A percentile compares a stretch with the other conserved stretches of the same genome.
Evolutionary conservation across 2,797 vertebrate genomes (phyloP).

Genomic region (Pantherophis alleghaniensis): DNA sequence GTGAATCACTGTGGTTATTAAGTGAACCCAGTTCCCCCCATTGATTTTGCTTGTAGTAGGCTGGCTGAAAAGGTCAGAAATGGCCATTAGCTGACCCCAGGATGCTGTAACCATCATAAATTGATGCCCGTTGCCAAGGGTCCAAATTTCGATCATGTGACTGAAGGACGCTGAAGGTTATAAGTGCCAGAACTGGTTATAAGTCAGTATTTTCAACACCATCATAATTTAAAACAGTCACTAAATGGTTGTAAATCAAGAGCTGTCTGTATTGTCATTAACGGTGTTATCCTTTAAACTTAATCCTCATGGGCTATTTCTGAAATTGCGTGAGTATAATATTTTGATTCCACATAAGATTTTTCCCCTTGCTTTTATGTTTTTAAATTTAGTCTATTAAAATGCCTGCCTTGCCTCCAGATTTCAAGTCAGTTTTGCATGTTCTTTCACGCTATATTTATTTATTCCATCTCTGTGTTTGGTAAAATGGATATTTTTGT

Average conservation of each 20-base stretch:
- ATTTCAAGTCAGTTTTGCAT: slow-evolving; percentile 29
- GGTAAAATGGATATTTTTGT: slow-evolving; percentile 39
- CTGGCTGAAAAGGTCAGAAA: not conserved
- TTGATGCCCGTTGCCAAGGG: not conserved
- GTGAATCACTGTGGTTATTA: not conserved
- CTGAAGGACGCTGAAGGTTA: not conserved
- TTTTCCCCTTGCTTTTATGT: slow-evolving; percentile 37
- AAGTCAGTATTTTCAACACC: not conserved
- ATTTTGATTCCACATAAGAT: slow-evolving; percentile 44
- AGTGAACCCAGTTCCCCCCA: not conserved
- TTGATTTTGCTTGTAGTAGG: not conserved
- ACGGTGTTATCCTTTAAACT: not conserved
- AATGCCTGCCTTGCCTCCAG: not conserved
- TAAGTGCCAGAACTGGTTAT: not conserved
- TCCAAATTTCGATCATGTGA: not conserved
- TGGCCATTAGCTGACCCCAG: not conserved
- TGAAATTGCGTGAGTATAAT: not conserved
- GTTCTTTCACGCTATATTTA: not conserved
- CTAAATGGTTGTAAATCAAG: not conserved
- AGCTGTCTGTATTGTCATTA: not conserved
- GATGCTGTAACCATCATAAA: not conserved
- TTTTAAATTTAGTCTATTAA: slow-evolving; percentile 3
- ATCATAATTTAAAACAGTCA: not conserved
- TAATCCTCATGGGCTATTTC: not conserved
- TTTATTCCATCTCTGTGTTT: slow-evolving; percentile 3